A percentile compares a stretch with the other conserved stretches of the same genome.
Conservation (phyloP, 2,113 vertebrate genomes). For the Callospermophilus lateralis region DNA sequence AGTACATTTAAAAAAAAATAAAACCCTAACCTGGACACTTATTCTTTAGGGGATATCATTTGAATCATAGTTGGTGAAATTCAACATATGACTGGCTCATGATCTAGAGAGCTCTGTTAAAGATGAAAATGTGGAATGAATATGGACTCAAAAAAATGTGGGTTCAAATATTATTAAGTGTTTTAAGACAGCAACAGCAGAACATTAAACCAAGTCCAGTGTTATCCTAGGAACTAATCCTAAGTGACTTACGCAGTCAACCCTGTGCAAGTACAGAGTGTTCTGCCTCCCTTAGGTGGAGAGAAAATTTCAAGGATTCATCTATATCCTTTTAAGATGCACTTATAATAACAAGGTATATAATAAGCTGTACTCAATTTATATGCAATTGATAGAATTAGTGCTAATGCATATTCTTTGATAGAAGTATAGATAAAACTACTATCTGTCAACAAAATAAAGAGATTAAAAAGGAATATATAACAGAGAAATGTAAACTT, state of each 20-base stretch:
- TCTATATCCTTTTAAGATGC: neutral
- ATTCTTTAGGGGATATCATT: neutral
- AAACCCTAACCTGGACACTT: neutral
- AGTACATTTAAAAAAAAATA: neutral
- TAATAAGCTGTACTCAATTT: neutral
- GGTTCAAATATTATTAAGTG: neutral
- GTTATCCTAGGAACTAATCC: neutral
- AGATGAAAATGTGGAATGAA: neutral
- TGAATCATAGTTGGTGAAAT: neutral
- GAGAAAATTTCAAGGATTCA: neutral
- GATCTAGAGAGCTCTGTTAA: neutral
- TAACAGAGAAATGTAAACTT: neutral
- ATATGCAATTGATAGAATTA: slow-evolving; percentile 2
- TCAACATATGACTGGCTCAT: neutral
- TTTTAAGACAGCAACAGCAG: neutral
- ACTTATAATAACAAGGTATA: neutral
- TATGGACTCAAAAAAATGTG: too few species aligned
- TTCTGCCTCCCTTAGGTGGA: neutral
- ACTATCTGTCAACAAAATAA: neutral
- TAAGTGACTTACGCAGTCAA: neutral
- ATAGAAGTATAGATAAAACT: neutral
- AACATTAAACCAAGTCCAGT: neutral
- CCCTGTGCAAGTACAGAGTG: neutral
- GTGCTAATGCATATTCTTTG: neutral
- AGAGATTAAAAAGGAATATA: neutral